phyloP scores from a whole-genome alignment of 2,888 invertebrate species.

The Temnothorax unifasciatus region DNA sequence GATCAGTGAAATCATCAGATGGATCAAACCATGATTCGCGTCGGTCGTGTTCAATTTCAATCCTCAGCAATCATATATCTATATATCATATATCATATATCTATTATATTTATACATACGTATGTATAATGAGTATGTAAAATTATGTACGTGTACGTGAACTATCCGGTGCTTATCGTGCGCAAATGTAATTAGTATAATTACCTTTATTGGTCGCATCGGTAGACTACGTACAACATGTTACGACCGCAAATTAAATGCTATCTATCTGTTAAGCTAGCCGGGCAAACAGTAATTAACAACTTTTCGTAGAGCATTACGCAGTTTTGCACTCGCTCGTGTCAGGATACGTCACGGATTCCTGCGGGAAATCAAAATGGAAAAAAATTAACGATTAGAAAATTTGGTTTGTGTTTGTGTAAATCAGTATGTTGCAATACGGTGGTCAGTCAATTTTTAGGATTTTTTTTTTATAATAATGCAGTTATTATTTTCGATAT shows the following conservation, averaged over 20 bases:
- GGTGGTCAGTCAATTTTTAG: conserved; percentile 8
- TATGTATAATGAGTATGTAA: conserved; percentile 19
- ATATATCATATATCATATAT: neutral
- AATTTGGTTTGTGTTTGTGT: conserved; percentile 13
- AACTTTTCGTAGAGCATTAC: conserved; percentile 63
- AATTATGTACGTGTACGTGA: conserved; percentile 30
- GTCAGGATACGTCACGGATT: neutral
- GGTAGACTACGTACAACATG: conserved; percentile 67
- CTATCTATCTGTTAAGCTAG: conserved; percentile 58
- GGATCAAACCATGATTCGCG: neutral
- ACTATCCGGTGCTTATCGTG: conserved; percentile 60
- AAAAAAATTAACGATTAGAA: conserved; percentile 5
- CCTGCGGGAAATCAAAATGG: conserved; percentile 41
- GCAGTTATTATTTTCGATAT: neutral
- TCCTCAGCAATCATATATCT: conserved; percentile 2
- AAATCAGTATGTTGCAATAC: neutral
- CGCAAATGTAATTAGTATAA: conserved; percentile 75
- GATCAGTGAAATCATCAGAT: conserved; percentile 1
- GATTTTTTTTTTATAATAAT: neutral
- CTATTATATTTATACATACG: conserved; percentile 8
- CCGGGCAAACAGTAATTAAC: conserved; percentile 62
- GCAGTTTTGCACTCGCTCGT: neutral
- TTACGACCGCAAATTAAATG: conserved; percentile 74
- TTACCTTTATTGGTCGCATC: conserved; percentile 75
- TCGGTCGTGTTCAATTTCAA: conserved; percentile 10